Evolutionary conservation across 1,140 invertebrate genomes (phyloP).

Genomic region (Acromyrmex charruanus): DNA sequence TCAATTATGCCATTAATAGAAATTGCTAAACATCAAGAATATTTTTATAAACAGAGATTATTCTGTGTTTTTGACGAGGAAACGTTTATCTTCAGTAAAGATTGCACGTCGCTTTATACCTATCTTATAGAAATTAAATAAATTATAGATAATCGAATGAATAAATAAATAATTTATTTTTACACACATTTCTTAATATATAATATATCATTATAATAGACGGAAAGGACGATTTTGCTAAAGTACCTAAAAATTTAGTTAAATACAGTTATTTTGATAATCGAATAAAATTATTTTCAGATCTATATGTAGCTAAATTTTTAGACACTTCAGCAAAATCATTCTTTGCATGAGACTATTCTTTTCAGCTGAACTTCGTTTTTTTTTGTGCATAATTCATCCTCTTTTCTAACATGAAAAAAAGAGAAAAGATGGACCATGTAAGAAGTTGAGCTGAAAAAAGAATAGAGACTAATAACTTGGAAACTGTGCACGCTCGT

Average conservation of each 20-base stretch:
- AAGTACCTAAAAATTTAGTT: too few relatives aligned
- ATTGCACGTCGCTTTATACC: neutral
- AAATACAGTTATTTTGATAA: too few relatives aligned
- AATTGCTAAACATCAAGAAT: neutral
- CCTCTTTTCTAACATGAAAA: too few relatives aligned
- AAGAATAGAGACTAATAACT: neutral
- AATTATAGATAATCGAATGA: neutral
- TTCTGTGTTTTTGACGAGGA: neutral
- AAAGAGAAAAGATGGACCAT: too few relatives aligned
- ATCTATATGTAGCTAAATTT: too few relatives aligned
- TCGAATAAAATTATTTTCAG: too few relatives aligned
- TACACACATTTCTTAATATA: neutral
- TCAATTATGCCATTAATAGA: slow-evolving; percentile 19
- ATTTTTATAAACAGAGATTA: slow-evolving; percentile 6
- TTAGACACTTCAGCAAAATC: too few relatives aligned
- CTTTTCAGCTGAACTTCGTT: too few relatives aligned
- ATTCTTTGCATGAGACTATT: too few relatives aligned
- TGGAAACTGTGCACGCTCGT: neutral
- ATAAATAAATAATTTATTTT: slow-evolving; percentile 28
- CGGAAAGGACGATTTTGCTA: too few relatives aligned
- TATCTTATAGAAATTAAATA: neutral
- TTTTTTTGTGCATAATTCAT: too few relatives aligned
- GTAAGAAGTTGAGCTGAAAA: too few relatives aligned
- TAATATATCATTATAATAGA: neutral
- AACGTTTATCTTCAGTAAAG: slow-evolving; percentile 14